Evolutionary conservation across 2,888 invertebrate species (phyloP), one percentile per base, ranked within the genome.

Genomic region (Omphaloscelis lunosa): DNA sequence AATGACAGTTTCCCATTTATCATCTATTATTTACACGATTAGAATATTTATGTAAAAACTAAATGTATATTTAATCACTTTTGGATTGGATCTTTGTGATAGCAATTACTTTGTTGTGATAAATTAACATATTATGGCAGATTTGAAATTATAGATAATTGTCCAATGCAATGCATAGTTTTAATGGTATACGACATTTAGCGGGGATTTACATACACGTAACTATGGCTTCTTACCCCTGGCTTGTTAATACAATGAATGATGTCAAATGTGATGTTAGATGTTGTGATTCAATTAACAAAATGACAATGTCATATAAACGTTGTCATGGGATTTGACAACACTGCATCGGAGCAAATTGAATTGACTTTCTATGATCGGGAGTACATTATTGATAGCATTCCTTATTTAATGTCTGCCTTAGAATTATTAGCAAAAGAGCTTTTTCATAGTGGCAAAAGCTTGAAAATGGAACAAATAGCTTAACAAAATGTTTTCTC

Each of bases 1-100:
- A 63, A 79, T 79, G 75, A 70, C 80, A 74, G 61, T 72, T 67
- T 34, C 48, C 48, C 53, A 85, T 86, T 83, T 58, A 66, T 79
- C 74, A 82, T 73, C 67, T 59, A 73, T 65, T 63, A 62, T 81
- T 58, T 70, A 80, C 39, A 41, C 5, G n/a, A 17, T 67, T 53
- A 39, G 58, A 61, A 62, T 71, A 70, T 39, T 15, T 15, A 56
- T 69, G 29, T 12, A 68, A 72, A 75, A 80, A 80, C 51, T 75
- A 66, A 80, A 69, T 80, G 56, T 65, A 58, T 62, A 45, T 82
- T 68, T 81, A 79, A 83, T 79, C 61, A 73, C 69, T 56, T 61
- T 78, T n/a, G 27, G 53, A 78, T 78, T 61, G 41, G 41, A 41
- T 62, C 15, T 77, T 62, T 51, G 58, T 78, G 15, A 27, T 77